These are phyloP conservation scores for Neoascia interrupta DNA, from an alignment of 2,888 invertebrate species.

Conservation along the genomic window DNA sequence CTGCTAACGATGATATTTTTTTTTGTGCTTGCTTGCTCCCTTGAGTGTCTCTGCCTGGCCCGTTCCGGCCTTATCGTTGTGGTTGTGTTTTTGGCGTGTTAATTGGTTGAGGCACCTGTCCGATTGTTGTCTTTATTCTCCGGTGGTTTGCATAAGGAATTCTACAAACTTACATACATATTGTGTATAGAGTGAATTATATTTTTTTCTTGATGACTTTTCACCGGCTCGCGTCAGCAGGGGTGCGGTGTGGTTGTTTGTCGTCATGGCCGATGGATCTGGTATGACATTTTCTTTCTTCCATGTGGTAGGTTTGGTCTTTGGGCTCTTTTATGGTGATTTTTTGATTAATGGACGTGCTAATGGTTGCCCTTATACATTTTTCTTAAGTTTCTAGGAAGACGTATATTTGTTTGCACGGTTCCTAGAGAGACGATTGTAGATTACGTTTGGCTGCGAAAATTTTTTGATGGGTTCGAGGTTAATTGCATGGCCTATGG, in stretches of 20 bases:
- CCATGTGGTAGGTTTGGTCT: background rate
- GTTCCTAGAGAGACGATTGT: slow-evolving; percentile 28
- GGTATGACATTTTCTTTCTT: background rate
- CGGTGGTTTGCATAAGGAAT: background rate
- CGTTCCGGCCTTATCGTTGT: slow-evolving; percentile 36
- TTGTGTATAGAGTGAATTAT: slow-evolving; percentile 9
- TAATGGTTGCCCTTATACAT: slow-evolving; percentile 29
- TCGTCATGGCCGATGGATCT: slow-evolving; percentile 7
- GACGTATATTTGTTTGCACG: slow-evolving; percentile 16
- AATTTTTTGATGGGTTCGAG: background rate
- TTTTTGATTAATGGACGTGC: slow-evolving; percentile 53
- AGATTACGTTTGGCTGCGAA: slow-evolving; percentile 6
- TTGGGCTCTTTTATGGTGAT: slow-evolving; percentile 23
- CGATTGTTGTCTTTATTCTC: slow-evolving; percentile 63
- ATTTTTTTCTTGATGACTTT: slow-evolving; percentile 28
- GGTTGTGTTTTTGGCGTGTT: slow-evolving; percentile 59
- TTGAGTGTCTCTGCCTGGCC: background rate
- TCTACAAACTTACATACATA: slow-evolving; percentile 7
- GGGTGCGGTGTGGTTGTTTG: background rate
- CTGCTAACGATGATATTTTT: slow-evolving; percentile 67
- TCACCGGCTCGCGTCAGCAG: background rate
- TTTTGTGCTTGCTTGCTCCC: slow-evolving; percentile 30
- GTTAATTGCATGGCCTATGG: slow-evolving; percentile 1
- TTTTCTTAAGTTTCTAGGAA: slow-evolving; percentile 24
- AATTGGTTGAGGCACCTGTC: slow-evolving; percentile 67